phyloP scores from a whole-genome alignment of 1,140 invertebrate species.

The Helicorthomorpha holstii region DNA sequence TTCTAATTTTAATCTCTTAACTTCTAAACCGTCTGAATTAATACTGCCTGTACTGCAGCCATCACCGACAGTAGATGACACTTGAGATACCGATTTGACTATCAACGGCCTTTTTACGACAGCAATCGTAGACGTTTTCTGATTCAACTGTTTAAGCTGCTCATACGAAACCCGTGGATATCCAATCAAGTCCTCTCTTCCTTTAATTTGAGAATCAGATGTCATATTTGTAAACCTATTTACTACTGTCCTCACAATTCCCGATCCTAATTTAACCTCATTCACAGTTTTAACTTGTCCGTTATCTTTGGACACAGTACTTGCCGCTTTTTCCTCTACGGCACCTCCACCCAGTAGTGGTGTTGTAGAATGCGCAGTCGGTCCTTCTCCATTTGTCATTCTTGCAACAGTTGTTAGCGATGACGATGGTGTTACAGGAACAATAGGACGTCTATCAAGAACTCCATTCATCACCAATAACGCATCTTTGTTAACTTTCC shows the following conservation, averaged over 20 bases:
- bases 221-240: neutral
- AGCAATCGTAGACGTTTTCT: conserved; percentile 8
- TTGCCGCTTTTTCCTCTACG: neutral
- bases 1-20: too few species aligned
- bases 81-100: too few species aligned
- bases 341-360: too few species aligned
- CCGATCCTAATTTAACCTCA: neutral
- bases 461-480: conserved; percentile 4
- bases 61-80: too few species aligned
- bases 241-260: neutral
- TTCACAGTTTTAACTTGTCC: neutral
- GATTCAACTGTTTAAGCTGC: conserved; percentile 9
- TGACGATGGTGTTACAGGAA: neutral
- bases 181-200: conserved; percentile 9
- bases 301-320: neutral
- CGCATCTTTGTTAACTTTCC: conserved; percentile 27
- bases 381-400: neutral
- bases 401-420: neutral
- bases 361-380: neutral
- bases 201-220: neutral
- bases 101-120: conserved; percentile 9
- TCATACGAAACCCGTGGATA: conserved; percentile 11
- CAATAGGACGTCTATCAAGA: neutral
- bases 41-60: too few species aligned
- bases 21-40: too few species aligned